Evolutionary conservation across 1,140 invertebrate genomes (phyloP).

Genomic region (Vanessa tameamea): DNA sequence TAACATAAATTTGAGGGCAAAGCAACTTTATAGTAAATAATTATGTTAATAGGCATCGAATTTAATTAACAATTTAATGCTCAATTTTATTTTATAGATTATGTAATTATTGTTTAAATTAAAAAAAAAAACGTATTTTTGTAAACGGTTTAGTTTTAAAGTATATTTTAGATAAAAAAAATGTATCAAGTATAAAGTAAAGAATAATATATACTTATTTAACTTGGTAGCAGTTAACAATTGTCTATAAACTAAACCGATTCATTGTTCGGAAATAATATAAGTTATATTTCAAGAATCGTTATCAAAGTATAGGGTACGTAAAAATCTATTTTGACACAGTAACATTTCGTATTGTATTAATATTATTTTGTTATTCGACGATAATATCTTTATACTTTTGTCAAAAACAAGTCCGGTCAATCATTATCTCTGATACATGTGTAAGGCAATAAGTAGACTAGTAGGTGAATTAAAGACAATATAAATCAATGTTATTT

Average conservation of each 20-base stretch:
- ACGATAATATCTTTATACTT: neutral
- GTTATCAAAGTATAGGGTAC: no score
- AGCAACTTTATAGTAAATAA: neutral
- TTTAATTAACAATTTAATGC: neutral
- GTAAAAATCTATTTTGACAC: no score
- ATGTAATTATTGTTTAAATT: neutral
- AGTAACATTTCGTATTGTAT: neutral
- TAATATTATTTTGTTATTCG: neutral
- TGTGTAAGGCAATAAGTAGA: neutral
- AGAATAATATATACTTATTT: no score
- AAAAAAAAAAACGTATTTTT: no score
- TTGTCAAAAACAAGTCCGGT: neutral
- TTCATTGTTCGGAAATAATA: no score
- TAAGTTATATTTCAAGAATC: no score
- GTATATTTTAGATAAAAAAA: no score
- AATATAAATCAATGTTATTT: neutral
- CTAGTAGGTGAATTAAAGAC: neutral
- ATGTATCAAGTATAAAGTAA: no score
- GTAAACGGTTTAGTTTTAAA: no score
- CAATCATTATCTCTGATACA: neutral
- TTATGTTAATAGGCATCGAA: neutral
- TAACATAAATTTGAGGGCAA: slow-evolving; percentile 5
- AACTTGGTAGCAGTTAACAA: no score
- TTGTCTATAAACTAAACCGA: no score
- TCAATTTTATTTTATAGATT: neutral